phyloP scores from a whole-genome alignment of 2,113 vertebrate species.

The Marcusenius ussheri region DNA sequence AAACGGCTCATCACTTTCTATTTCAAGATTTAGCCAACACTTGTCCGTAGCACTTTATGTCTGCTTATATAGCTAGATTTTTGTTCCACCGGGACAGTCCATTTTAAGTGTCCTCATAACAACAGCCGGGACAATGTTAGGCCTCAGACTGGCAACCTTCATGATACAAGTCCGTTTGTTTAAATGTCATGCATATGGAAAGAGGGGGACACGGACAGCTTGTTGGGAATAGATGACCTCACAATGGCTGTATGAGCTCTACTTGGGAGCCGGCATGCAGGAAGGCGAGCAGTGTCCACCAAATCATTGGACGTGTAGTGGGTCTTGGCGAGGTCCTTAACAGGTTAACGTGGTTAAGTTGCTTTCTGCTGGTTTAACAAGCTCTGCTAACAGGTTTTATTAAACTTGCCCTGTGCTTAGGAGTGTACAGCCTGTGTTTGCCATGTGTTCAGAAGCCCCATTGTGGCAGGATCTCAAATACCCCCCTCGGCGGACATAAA shows the following conservation, averaged over 20 bases:
- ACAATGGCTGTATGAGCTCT: neutral
- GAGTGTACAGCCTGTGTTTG: neutral
- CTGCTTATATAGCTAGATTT: neutral
- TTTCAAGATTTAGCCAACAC: neutral
- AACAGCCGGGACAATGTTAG: neutral
- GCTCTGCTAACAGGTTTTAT: constrained; percentile 7
- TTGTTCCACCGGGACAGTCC: neutral
- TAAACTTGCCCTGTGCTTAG: neutral
- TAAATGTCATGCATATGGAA: neutral
- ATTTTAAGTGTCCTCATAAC: neutral
- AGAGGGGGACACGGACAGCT: neutral
- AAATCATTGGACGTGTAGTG: neutral
- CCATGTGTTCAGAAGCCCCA: neutral
- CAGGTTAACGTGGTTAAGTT: neutral
- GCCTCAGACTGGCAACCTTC: neutral
- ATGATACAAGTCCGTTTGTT: neutral
- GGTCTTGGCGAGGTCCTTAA: neutral
- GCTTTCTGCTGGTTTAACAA: neutral
- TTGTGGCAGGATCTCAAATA: neutral
- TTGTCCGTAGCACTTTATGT: neutral
- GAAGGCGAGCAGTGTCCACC: neutral
- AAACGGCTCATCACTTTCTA: neutral
- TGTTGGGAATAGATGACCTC: neutral
- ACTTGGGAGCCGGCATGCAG: neutral
- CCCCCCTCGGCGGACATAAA: neutral